Percentiles rank a stretch among this genome's conserved stretches.
Conservation (phyloP, 2,113 vertebrate genomes). For the Nansenia antarctica region DNA sequence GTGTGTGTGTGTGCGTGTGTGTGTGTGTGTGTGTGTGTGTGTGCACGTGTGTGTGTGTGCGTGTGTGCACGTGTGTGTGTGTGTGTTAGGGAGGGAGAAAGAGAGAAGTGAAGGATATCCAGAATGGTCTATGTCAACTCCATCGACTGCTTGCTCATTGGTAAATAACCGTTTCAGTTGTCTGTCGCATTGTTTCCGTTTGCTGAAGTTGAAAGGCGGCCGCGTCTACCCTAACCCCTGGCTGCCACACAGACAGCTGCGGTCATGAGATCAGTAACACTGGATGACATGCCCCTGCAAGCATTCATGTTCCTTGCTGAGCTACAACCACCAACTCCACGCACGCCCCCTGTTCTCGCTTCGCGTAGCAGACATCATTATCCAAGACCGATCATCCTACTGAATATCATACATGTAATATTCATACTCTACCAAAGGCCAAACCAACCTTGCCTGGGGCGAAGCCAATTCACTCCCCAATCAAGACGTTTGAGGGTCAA, state of each 20-base stretch:
- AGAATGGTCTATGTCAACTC: too few species aligned
- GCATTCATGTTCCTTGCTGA: background rate
- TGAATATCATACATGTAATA: background rate
- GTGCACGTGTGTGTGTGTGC: background rate
- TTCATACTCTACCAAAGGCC: background rate
- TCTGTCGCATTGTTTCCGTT: slow-evolving; percentile 11
- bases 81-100: too few species aligned
- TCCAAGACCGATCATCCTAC: too few species aligned
- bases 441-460: background rate
- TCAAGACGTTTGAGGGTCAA: background rate
- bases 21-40: too few species aligned
- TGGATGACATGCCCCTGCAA: slow-evolving; percentile 6
- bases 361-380: background rate
- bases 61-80: slow-evolving; percentile 2
- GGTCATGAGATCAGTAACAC: slow-evolving; percentile 27
- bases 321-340: background rate
- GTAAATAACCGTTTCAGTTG: slow-evolving; percentile 15
- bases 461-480: background rate
- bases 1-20: too few species aligned
- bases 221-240: slow-evolving; percentile 41
- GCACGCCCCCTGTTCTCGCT: background rate
- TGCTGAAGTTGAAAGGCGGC: slow-evolving; percentile 19
- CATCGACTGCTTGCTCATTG: slow-evolving; percentile 7
- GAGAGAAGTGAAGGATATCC: too few species aligned
- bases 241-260: slow-evolving; percentile 18